Evolutionary conservation across 2,113 vertebrate species (phyloP).

Genomic region (Peromyscus californicus): DNA sequence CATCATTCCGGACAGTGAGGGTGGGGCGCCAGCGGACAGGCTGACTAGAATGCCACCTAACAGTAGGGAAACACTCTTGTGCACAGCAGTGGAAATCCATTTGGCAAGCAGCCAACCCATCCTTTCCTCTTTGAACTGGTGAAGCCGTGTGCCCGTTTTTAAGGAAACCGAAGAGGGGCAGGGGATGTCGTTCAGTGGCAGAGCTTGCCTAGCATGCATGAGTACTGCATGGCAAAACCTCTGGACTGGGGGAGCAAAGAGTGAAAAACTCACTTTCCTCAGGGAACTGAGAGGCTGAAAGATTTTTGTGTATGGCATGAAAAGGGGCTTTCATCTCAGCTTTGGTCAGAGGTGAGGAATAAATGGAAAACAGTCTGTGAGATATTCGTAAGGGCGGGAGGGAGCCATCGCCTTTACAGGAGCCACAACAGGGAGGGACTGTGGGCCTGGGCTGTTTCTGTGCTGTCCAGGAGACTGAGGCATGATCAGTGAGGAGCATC

Average conservation of each 20-base stretch:
- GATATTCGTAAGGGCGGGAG: neutral
- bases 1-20: neutral
- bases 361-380: neutral
- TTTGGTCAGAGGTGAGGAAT: neutral
- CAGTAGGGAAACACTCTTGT: neutral
- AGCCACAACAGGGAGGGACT: neutral
- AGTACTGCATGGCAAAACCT: neutral
- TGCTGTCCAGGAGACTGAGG: neutral
- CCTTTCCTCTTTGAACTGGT: neutral
- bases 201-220: neutral
- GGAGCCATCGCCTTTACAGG: neutral
- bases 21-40: neutral
- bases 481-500: neutral
- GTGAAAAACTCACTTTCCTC: neutral
- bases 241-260: neutral
- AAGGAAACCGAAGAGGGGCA: neutral
- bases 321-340: neutral
- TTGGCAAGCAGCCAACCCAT: neutral
- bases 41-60: neutral
- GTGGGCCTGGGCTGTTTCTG: neutral
- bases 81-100: neutral
- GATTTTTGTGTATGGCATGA: neutral
- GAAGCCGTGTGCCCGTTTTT: neutral
- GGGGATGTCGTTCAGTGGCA: neutral
- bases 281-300: neutral